Conservation (phyloP, 2,797 vertebrate species). For the Falco cherrug region DNA sequence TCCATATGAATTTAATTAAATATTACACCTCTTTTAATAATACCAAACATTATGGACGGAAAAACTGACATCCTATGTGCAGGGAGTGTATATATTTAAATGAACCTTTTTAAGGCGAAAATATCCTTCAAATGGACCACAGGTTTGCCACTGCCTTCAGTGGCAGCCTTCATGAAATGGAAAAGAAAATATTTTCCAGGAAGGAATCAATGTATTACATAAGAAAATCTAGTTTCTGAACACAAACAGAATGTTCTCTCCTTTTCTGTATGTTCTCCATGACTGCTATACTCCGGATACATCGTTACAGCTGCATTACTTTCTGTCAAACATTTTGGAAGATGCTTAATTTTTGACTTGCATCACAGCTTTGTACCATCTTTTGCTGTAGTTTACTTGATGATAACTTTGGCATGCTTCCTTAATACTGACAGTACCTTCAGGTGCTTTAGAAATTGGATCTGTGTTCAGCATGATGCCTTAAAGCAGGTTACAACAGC, state of each 20-base stretch:
- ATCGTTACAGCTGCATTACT: not conserved
- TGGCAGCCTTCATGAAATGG: not conserved
- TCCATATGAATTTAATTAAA: not conserved
- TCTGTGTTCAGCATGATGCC: slow-evolving; percentile 40
- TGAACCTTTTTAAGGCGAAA: not conserved
- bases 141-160: not conserved
- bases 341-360: slow-evolving; percentile 35
- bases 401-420: not conserved
- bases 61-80: not conserved
- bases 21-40: not conserved
- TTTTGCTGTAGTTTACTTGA: slow-evolving; percentile 12
- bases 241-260: not conserved
- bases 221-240: not conserved
- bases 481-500: slow-evolving; percentile 53
- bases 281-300: not conserved
- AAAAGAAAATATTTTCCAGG: not conserved
- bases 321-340: not conserved
- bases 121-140: not conserved
- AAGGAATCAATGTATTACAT: not conserved
- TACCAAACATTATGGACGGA: not conserved
- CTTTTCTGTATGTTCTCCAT: not conserved
- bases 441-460: slow-evolving; percentile 61
- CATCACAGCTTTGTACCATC: not conserved
- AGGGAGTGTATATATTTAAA: not conserved
- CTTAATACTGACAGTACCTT: slow-evolving; percentile 46